A percentile compares a stretch with the other conserved stretches of the same genome.
Evolutionary conservation across 2,888 invertebrate genomes (phyloP).

Genomic region (Tridacna crocea): DNA sequence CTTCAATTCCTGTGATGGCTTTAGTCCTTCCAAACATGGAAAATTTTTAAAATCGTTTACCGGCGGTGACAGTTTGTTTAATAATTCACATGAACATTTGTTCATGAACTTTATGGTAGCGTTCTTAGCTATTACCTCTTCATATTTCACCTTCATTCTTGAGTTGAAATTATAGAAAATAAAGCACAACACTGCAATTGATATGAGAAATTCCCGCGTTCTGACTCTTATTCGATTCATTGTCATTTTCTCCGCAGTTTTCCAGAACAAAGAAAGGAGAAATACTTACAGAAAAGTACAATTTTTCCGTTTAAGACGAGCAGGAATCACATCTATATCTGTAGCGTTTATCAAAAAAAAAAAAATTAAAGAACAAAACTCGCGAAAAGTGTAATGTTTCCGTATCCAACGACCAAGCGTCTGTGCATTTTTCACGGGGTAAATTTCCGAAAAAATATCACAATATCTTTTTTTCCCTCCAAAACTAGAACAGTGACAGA

Average conservation of each 20-base stretch:
- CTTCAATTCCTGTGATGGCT: neutral
- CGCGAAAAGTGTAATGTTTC: too few species aligned
- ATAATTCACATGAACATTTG: constrained; percentile 13
- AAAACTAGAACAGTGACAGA: too few species aligned
- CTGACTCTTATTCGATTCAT: constrained; percentile 6
- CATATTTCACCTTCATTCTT: neutral
- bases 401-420: too few species aligned
- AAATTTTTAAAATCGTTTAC: constrained; percentile 10
- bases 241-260: neutral
- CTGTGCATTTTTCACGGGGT: too few species aligned
- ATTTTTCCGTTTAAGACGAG: neutral
- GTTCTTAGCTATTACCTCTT: neutral
- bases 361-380: too few species aligned
- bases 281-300: neutral
- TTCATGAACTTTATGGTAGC: neutral
- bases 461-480: too few species aligned
- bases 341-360: too few species aligned
- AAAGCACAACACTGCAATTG: constrained; percentile 6
- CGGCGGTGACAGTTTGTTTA: constrained; percentile 7
- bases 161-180: constrained; percentile 1
- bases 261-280: neutral
- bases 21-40: constrained; percentile 1
- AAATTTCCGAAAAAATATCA: too few species aligned
- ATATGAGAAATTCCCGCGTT: neutral
- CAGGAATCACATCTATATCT: too few species aligned